Base-by-base conservation (phyloP, 2,797 vertebrate genomes). In the Scarus forsteni region DNA sequence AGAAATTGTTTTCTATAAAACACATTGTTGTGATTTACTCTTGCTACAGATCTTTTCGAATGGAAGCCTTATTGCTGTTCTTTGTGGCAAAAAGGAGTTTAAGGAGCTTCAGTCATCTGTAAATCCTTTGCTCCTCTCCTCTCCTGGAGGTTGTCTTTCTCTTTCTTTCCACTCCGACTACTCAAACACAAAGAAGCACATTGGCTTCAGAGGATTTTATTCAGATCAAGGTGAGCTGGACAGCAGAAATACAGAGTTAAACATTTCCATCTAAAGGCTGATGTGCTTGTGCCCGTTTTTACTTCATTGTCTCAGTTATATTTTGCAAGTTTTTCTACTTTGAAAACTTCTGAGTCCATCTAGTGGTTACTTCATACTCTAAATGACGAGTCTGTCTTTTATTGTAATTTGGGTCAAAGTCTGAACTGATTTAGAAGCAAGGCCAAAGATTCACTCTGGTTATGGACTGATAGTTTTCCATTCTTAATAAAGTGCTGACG, bases 161-260 rank as follows among this genome's bases (percentile, higher is more conserved):
- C 11, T 99, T 16, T 68, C 3, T 11, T 98, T 99, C 75, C 85
- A 88, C 15, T 94, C 96, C 0, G 97, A 99, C 86, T 98, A 93
- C 89, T 98, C 98, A 67, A 98, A 98, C 38, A 92, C 91, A 48
- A 85, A 93, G 64, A 95, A 88, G 54, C 95, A 96, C 85, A 95
- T 94, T 0, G 98, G 97, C 27, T 98, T 98, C 85, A 93, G 93
- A 52, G 96, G 94, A 1, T 97, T 97, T 83, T 99, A 98, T 5
- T 75, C 84, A 0, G 89, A 93, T 13, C 79, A 93, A 62, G 98
- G 98, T 98, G 92, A 92, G 93, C 92, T 3, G 2, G 0, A 48
- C 2, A 71, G 3, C 1, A 54, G 6, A 52, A n/a, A 45, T 18
- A 35, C 10, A 38, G 8, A 27, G 14, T 10, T 36, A 3, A 18